phyloP scores from a whole-genome alignment of 2,888 invertebrate genomes.

The Himalopsyche kuldschensis region DNA sequence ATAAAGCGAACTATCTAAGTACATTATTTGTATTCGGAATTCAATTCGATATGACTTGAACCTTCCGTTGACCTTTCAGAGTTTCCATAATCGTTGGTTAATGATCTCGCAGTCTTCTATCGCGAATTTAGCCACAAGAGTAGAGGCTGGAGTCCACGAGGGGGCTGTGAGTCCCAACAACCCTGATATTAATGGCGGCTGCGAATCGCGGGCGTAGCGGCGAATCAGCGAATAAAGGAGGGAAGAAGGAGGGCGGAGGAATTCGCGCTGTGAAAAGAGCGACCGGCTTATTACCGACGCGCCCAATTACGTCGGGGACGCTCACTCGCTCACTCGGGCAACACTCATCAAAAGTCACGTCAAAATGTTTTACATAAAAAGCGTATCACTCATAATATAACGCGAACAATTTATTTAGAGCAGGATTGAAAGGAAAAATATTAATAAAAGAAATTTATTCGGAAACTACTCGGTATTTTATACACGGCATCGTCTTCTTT shows the following conservation, averaged over 20 bases:
- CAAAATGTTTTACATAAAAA: neutral
- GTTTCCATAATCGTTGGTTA: neutral
- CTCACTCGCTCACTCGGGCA: neutral
- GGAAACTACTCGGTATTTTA: no score
- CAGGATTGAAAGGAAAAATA: no score
- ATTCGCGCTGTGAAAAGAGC: neutral
- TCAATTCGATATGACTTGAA: neutral
- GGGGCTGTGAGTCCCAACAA: neutral
- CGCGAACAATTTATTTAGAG: no score
- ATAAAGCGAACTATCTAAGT: no score
- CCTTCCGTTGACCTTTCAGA: neutral
- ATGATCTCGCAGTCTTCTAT: neutral
- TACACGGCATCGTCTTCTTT: no score
- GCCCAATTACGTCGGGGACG: neutral
- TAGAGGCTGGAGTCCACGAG: neutral
- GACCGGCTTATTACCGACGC: neutral
- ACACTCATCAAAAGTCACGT: neutral
- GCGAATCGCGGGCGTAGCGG: neutral
- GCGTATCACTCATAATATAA: neutral
- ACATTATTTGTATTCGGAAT: no score
- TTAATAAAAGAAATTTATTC: no score
- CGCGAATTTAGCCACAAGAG: neutral
- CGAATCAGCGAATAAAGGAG: neutral
- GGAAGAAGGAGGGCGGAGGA: neutral
- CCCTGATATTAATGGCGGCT: neutral